phyloP scores from a whole-genome alignment of 2,797 vertebrate genomes.

The Myripristis murdjan region DNA sequence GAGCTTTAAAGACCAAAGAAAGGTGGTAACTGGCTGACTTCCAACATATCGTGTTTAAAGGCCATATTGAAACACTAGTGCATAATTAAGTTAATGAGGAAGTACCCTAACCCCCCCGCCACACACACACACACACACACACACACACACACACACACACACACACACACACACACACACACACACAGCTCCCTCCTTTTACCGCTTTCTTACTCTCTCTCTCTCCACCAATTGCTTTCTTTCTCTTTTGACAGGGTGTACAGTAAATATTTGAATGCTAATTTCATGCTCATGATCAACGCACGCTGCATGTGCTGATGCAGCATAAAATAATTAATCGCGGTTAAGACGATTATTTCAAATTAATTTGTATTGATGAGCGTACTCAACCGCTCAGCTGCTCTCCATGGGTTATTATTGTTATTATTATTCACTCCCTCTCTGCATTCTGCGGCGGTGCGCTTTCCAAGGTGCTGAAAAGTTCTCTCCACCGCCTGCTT shows the following conservation, averaged over 20 bases:
- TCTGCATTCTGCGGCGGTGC: conserved; percentile 30
- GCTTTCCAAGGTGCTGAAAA: conserved; percentile 70
- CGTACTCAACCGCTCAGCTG: conserved; percentile 55
- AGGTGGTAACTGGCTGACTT: conserved; percentile 9
- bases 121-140: not conserved
- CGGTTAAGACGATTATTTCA: conserved; percentile 74
- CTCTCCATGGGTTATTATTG: conserved; percentile 34
- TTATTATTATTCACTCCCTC: conserved; percentile 36
- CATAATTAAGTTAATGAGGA: conserved; percentile 42
- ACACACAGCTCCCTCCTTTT: not conserved
- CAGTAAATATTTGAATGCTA: conserved; percentile 73
- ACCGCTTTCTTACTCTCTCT: conserved; percentile 22
- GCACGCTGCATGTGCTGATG: conserved; percentile 72
- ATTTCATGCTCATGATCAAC: conserved; percentile 73
- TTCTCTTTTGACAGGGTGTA: conserved; percentile 41
- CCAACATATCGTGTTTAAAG: conserved; percentile 13
- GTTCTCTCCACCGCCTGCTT: conserved; percentile 42
- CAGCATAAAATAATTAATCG: conserved; percentile 78
- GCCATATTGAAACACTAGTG: conserved; percentile 21
- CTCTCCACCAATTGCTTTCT: conserved; percentile 14
- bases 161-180: not conserved
- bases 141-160: too few species aligned
- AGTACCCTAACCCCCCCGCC: conserved; percentile 5
- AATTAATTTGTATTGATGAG: conserved; percentile 78
- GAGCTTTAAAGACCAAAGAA: not conserved